phyloP scores from a whole-genome alignment of 2,888 invertebrate genomes.

The Andrena trimmerana region DNA sequence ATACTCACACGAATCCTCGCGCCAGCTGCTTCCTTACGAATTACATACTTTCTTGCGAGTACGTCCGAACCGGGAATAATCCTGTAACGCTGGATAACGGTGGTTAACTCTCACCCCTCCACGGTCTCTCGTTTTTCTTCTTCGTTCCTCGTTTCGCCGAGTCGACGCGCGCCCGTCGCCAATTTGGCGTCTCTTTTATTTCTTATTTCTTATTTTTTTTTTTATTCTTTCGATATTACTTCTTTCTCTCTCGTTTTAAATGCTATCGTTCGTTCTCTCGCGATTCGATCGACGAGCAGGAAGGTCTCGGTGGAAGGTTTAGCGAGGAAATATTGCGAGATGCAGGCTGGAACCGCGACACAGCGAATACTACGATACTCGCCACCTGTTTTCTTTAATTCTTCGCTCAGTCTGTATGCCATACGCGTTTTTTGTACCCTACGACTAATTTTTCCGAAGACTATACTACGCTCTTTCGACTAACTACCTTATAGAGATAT shows the following conservation, averaged over 20 bases:
- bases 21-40: conserved; percentile 64
- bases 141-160: conserved; percentile 61
- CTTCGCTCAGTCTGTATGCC: conserved; percentile 35
- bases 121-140: conserved; percentile 16
- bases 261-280: not conserved
- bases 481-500: conserved; percentile 36
- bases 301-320: not conserved
- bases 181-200: conserved; percentile 26
- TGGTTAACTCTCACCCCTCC: conserved; percentile 47
- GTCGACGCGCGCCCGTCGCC: conserved; percentile 58
- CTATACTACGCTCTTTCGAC: conserved; percentile 25
- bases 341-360: not conserved
- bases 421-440: conserved; percentile 48
- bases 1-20: conserved; percentile 74
- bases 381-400: not conserved
- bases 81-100: conserved; percentile 61
- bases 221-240: not conserved
- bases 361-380: not conserved
- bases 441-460: conserved; percentile 34
- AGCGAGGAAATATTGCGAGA: not conserved
- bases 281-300: not conserved
- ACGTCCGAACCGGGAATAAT: conserved; percentile 37
- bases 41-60: conserved; percentile 31
- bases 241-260: not conserved
- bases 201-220: not conserved